Evolutionary conservation across 2,113 vertebrate genomes (phyloP).

Genomic region (Bostrychus sinensis): DNA sequence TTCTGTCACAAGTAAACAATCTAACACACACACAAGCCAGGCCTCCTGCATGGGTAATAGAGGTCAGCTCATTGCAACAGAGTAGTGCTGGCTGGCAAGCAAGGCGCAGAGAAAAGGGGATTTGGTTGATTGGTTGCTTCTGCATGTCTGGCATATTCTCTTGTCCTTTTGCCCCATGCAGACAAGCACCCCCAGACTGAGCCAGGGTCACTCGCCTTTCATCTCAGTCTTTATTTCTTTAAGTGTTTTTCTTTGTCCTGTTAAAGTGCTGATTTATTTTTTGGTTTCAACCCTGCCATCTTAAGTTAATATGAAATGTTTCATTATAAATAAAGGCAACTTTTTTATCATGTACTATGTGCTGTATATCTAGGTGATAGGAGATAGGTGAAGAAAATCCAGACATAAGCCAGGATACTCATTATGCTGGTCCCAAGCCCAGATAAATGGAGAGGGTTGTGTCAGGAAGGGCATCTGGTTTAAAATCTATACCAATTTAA

Average conservation of each 20-base stretch:
- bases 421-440: too few relatives aligned
- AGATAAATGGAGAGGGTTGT: too few relatives aligned
- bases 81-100: slow-evolving; percentile 19
- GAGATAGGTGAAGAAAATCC: too few relatives aligned
- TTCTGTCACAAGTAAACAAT: slow-evolving; percentile 72
- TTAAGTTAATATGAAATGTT: not conserved
- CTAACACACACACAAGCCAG: slow-evolving; percentile 18
- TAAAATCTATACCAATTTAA: too few relatives aligned
- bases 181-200: slow-evolving; percentile 21
- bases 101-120: slow-evolving; percentile 34
- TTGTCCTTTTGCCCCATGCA: slow-evolving; percentile 39
- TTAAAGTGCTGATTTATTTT: slow-evolving; percentile 13
- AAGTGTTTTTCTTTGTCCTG: slow-evolving; percentile 46
- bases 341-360: too few relatives aligned
- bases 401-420: too few relatives aligned
- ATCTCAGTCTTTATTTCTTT: slow-evolving; percentile 28
- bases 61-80: slow-evolving; percentile 77
- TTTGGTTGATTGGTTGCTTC: slow-evolving; percentile 60
- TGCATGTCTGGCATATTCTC: slow-evolving; percentile 57
- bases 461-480: too few relatives aligned
- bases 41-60: slow-evolving; percentile 85
- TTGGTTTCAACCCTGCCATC: not conserved
- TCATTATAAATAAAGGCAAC: not conserved
- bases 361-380: too few relatives aligned
- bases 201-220: slow-evolving; percentile 29